Conservation (phyloP, 2,113 vertebrate genomes). For the Synchiropus splendidus region DNA sequence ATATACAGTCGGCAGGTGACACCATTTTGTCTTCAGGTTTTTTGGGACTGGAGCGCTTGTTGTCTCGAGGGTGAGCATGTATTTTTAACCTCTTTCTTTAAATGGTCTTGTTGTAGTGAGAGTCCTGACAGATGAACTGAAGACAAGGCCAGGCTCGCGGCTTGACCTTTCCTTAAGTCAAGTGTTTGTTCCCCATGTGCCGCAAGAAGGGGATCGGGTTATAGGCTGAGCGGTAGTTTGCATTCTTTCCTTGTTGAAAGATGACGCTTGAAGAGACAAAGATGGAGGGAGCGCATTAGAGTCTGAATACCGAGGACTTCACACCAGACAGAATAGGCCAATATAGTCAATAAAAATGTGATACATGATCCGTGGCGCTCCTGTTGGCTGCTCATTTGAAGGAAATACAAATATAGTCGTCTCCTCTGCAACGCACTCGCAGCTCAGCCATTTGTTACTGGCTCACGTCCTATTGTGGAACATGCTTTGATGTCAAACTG, state of each 20-base stretch:
- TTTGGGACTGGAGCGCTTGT: constrained; percentile 22
- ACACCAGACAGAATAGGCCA: constrained; percentile 33
- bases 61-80: constrained; percentile 39
- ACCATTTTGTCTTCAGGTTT: constrained; percentile 34
- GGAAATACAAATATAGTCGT: constrained; percentile 61
- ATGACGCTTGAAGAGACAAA: constrained; percentile 45
- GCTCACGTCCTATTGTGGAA: constrained; percentile 42
- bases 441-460: constrained; percentile 36
- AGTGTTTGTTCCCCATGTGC: constrained; percentile 44
- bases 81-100: constrained; percentile 62
- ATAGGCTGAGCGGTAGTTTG: constrained; percentile 35
- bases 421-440: constrained; percentile 49
- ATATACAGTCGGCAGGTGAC: constrained; percentile 41
- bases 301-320: constrained; percentile 45
- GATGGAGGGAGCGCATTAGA: constrained; percentile 29
- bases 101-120: constrained; percentile 44
- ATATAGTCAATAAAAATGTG: constrained; percentile 58
- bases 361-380: constrained; percentile 38
- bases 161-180: constrained; percentile 55
- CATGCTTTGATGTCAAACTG: constrained; percentile 44
- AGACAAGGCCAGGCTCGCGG: constrained; percentile 43
- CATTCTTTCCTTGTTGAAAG: constrained; percentile 62
- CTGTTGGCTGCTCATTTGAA: constrained; percentile 46
- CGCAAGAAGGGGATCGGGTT: constrained; percentile 43
- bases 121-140: constrained; percentile 52